Conservation (phyloP, 2,797 vertebrate species). For the Sebastes hopkinsi region DNA sequence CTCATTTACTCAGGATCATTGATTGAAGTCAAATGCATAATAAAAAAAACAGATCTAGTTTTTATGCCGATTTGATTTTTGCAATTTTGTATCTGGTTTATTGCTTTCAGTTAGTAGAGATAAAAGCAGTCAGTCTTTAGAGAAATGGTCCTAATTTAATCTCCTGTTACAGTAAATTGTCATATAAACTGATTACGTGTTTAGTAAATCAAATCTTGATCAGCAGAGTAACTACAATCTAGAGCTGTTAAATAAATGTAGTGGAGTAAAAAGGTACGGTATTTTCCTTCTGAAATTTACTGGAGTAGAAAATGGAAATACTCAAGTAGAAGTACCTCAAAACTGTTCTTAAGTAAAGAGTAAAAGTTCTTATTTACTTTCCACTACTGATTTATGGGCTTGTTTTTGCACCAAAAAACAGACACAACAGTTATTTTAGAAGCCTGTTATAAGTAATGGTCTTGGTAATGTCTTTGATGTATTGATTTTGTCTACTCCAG, state of each 20-base stretch:
- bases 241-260: not conserved
- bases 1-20: not conserved
- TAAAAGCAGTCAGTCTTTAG: not conserved
- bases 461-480: not conserved
- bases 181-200: not conserved
- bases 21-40: not conserved
- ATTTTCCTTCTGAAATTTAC: not conserved
- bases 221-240: not conserved
- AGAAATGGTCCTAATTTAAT: not conserved
- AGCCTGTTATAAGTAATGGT: not conserved
- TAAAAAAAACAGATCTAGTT: not conserved
- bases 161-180: too few relatives aligned
- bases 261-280: not conserved
- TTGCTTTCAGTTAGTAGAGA: not conserved
- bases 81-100: not conserved
- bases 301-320: not conserved
- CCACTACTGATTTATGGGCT: not conserved
- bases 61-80: not conserved
- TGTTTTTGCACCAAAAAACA: not conserved
- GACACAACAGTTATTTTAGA: not conserved
- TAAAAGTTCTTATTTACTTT: not conserved
- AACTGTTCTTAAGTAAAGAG: not conserved
- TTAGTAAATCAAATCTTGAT: not conserved
- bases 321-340: not conserved
- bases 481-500: constrained; percentile 77